Base-by-base conservation (phyloP, 1,140 invertebrate species). In the Brachionus angularis region DNA sequence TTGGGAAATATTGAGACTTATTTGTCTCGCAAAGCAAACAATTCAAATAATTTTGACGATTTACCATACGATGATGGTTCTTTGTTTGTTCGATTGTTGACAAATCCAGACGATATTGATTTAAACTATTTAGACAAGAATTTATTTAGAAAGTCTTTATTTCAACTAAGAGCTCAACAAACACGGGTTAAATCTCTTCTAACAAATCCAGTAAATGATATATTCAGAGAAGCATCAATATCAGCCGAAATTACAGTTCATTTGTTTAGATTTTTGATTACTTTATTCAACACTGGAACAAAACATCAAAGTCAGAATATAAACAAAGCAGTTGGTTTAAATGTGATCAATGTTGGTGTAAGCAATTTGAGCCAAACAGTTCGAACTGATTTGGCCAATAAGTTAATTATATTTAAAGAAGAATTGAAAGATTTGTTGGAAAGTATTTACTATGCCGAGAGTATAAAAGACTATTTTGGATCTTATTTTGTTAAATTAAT, bases 21-120 rank as follows among this genome's bases (percentile, higher is more conserved):
- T 50, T 67, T 67, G 62, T 18, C 62, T 12, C 33, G 62, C 31
- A 46, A 47, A 5, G 16, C 47, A 33, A n/a, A n/a, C n/a, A 67
- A 50, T 50, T 47, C 42, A 1, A 67, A 31, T 14, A 42, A 67
- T 49, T 67, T 34, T 23, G 12, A n/a, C 8, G 47, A 67, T 25
- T 27, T 67, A 42, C 62, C 62, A 16, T 47, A 21, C 47, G 62
- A 67, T 67, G 62, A 67, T 21, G 62, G 62, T 12, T 67, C 62
- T 3, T 34, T 50, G 5, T 67, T 67, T 47, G 33, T 42, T 10
- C 21, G 62, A 46, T n/a, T 67, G 8, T 21, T 67, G 23, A 34
- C 33, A 16, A 67, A 67, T 36, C 62, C 62, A 67, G 62, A 67
- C 23, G 62, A 67, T 25, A 34, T 67, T 47, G 62, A 67, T 47